Percentiles rank a stretch among this genome's conserved stretches.
Conservation (phyloP, 2,113 vertebrate species). For the Arothron firmamentum region DNA sequence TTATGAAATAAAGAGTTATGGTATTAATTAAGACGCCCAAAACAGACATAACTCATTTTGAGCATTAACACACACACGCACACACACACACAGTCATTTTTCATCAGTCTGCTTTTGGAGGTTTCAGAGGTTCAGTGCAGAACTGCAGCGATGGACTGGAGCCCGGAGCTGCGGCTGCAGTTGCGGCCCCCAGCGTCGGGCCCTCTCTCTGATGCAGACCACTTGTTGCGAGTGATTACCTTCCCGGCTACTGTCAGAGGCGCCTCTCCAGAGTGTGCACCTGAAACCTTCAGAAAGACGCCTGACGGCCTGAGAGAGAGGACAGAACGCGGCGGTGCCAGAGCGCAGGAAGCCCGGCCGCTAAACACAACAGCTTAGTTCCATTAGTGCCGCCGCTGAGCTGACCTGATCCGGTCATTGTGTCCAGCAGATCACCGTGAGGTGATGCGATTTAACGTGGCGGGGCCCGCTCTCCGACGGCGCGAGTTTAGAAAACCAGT, state of each 20-base stretch:
- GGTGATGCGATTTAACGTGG: conserved; percentile 51
- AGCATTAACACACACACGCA: no score
- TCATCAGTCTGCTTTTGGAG: no score
- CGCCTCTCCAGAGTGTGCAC: conserved; percentile 27
- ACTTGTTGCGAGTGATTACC: conserved; percentile 60
- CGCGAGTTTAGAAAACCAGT: neutral
- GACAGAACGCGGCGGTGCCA: neutral
- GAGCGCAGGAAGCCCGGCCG: conserved; percentile 27
- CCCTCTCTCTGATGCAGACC: conserved; percentile 41
- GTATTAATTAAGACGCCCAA: no score
- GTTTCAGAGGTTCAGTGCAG: no score
- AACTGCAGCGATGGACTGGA: conserved; percentile 2
- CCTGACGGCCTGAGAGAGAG: conserved; percentile 15
- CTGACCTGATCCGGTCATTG: conserved; percentile 55
- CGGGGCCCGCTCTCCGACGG: conserved; percentile 4
- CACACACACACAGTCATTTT: no score
- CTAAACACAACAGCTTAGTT: conserved; percentile 52
- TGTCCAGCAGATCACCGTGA: conserved; percentile 51
- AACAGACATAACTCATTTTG: no score
- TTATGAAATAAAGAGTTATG: no score
- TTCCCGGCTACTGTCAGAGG: conserved; percentile 22
- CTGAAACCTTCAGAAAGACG: conserved; percentile 32
- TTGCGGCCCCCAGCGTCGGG: conserved; percentile 40
- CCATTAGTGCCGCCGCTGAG: conserved; percentile 55
- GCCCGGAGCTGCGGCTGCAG: conserved; percentile 33